phyloP scores from a whole-genome alignment of 2,113 vertebrate genomes.

The sheep (Ovis aries) region ARS-UI_Ramb_v3.0 NC_056069.1:70611001-70611500 shows the following conservation, averaged over 20 bases:
- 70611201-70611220: neutral
- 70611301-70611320: neutral
- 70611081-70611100: neutral
- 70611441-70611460: rapidly evolving
- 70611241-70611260: neutral
- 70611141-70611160: neutral
- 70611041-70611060: too few relatives aligned
- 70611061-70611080: too few relatives aligned
- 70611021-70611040: neutral
- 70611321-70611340: neutral
- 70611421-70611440: neutral
- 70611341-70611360: neutral
- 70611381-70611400: neutral
- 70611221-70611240: neutral
- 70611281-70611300: neutral
- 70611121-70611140: neutral
- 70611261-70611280: neutral
- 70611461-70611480: neutral
- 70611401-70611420: neutral
- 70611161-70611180: neutral
- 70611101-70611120: neutral
- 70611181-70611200: neutral
- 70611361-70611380: neutral
- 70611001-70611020: neutral
- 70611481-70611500: rapidly evolving